Base-by-base conservation (phyloP, 2,888 invertebrate species). In the Megamerina dolium region DNA sequence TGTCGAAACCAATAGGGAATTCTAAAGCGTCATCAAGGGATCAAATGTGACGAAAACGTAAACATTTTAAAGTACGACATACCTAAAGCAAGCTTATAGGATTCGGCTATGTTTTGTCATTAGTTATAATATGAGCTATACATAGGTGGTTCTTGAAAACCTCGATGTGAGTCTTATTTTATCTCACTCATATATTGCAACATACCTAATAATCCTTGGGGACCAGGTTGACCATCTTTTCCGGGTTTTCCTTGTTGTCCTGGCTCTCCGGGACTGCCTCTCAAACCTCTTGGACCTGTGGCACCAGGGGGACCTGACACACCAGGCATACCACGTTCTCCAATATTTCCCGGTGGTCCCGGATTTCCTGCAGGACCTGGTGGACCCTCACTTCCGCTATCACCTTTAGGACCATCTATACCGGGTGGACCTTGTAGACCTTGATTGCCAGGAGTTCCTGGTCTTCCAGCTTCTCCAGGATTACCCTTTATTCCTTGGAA, bases 241-340 rank as follows among this genome's bases (percentile, higher is more conserved):
- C 88, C 88, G 3, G 79, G 74, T n/a, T 80, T 75, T 3, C 88
- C 88, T 59, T 85, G 84, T 36, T 76, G 71, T 16, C 87, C 87
- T 6, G 81, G 74, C 68, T 85, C 85, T 20, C 61, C 61, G 34
- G 81, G 73, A 36, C 74, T 65, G 29, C 91, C 91, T 52, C 75
- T 75, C 73, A 61, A 40, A 0, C 65, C 65, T 33, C 58, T 54
- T 30, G 54, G 36, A 1, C 66, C 66, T 5, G 48, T 44, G 5
- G 51, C 43, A 6, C 66, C 66, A 26, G 54, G 59, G 16, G 61
- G 59, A 5, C 66, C 66, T 2, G 63, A 58, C 4, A 63, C 9
- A 6, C 65, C 63, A 8, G 60, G 60, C 33, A 62, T 41, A 18
- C 64, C 60, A 19, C 58, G 52, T 38, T 62, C 60, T 4, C 62